A percentile compares a stretch with the other conserved stretches of the same genome.
Evolutionary conservation across 2,888 invertebrate genomes (phyloP).

Genomic region (Ganaspis brasiliensis): DNA sequence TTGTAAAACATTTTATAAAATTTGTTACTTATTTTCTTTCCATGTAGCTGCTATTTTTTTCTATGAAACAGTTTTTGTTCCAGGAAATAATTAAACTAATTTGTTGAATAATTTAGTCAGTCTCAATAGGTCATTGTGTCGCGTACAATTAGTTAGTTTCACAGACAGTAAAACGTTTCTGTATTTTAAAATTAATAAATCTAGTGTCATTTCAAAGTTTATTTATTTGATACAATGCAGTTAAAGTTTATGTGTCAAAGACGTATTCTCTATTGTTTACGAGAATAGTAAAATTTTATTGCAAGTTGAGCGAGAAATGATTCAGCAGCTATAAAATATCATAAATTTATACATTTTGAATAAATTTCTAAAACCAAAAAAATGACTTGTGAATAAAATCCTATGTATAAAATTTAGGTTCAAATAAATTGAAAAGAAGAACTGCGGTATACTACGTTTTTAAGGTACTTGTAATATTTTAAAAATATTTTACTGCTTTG

Average conservation of each 20-base stretch:
- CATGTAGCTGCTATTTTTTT: no score
- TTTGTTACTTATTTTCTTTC: no score
- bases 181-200: slow-evolving; percentile 1
- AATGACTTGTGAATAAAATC: background rate
- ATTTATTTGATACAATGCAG: slow-evolving; percentile 1
- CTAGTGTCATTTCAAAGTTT: background rate
- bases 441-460: background rate
- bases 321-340: slow-evolving; percentile 7
- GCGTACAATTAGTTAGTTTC: background rate
- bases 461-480: no score
- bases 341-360: slow-evolving; percentile 14
- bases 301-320: slow-evolving; percentile 8
- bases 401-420: background rate
- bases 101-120: no score
- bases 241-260: slow-evolving; percentile 2
- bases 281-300: slow-evolving; percentile 17
- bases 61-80: no score
- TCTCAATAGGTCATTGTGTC: no score
- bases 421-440: background rate
- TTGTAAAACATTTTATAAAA: no score
- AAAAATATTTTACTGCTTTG: no score
- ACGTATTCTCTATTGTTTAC: slow-evolving; percentile 4
- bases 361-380: slow-evolving; percentile 12
- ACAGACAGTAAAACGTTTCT: background rate
- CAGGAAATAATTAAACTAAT: no score